Percentiles rank a stretch among this genome's conserved stretches.
Conservation (phyloP, 2,797 vertebrate genomes). For the Sebastes variabilis region DNA sequence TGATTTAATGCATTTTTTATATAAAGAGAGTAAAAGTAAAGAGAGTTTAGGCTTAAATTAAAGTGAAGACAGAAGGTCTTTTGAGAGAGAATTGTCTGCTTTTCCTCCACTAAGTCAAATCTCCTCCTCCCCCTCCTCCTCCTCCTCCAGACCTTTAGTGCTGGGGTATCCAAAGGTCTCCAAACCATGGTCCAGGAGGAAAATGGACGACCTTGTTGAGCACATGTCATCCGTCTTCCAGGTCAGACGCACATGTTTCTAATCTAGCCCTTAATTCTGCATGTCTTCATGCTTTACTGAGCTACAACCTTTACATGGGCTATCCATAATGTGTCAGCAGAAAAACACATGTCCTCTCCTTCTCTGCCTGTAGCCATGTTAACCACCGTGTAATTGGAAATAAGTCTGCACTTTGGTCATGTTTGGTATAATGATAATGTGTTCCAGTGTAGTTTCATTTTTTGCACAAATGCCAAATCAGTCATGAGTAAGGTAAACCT, state of each 20-base stretch:
- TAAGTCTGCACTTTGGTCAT: not conserved
- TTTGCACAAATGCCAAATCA: slow-evolving; percentile 2
- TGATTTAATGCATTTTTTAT: not conserved
- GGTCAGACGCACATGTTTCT: slow-evolving; percentile 77
- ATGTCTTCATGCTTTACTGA: slow-evolving; percentile 71
- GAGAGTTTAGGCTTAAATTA: not conserved
- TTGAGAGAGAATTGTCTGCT: not conserved
- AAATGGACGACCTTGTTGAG: slow-evolving; percentile 57
- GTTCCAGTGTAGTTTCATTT: not conserved
- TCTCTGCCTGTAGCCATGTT: not conserved
- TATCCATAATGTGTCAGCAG: slow-evolving; percentile 46
- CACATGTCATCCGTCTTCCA: slow-evolving; percentile 64
- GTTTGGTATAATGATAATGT: slow-evolving; percentile 8
- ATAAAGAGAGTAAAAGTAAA: not conserved
- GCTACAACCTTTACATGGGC: slow-evolving; percentile 50
- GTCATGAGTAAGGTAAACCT: not conserved
- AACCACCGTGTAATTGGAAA: slow-evolving; percentile 8
- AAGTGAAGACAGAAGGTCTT: not conserved
- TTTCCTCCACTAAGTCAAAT: slow-evolving; percentile 4
- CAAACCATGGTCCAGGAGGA: slow-evolving; percentile 6
- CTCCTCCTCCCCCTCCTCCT: not conserved
- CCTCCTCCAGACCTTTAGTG: not conserved
- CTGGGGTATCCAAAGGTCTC: slow-evolving; percentile 29
- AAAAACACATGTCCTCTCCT: slow-evolving; percentile 35
- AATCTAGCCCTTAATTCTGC: slow-evolving; percentile 66